Evolutionary conservation across 2,113 vertebrate species (phyloP), one percentile per base, ranked within the genome.

Genomic region (Cervus canadensis): DNA sequence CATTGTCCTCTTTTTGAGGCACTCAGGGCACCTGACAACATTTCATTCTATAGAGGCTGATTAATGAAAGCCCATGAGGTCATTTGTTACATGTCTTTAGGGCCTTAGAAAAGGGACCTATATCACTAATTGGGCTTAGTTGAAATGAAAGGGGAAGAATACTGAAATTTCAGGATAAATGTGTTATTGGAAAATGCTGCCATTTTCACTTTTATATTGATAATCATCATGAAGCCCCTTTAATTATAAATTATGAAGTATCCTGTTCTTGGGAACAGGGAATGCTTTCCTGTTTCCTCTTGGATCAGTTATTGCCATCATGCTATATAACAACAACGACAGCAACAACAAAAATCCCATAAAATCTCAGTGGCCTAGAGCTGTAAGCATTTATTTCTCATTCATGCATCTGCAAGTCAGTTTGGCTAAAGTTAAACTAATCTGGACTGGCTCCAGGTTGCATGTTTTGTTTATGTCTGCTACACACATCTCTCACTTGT

Each of bases 121-220:
- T 89, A 9, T 74, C 86, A 26, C 36, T 94, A 81, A 81, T 43
- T 94, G 87, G 30, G 33, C 12, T 92, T 78, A 64, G 59, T 7
- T 71, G 21, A 52, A 88, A 90, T n/a, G 26, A 92, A 90, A 88
- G 45, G 45, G 64, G 36, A 89, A 36, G 8, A 87, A 43, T 78
- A 94, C 30, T 96, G 62, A 48, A 83, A 43, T 79, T 89, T 87
- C 62, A 81, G 28, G 90, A 92, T 92, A 89, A 83, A 90, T 50
- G 76, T 71, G 13, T 23, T 95, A 26, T 89, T 96, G 25, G 85
- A 83, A 95, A 95, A 83, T 83, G 16, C 33, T 91, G 36, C 48
- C 74, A 7, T 89, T 96, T 88, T 87, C 33, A 45, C 82, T 84
- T 67, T 96, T 91, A 79, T 76, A 64, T 93, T 88, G 81, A 62